Evolutionary conservation across 1,140 invertebrate genomes (phyloP), one percentile per base, ranked within the genome.

Genomic region (Ruditapes philippinarum): DNA sequence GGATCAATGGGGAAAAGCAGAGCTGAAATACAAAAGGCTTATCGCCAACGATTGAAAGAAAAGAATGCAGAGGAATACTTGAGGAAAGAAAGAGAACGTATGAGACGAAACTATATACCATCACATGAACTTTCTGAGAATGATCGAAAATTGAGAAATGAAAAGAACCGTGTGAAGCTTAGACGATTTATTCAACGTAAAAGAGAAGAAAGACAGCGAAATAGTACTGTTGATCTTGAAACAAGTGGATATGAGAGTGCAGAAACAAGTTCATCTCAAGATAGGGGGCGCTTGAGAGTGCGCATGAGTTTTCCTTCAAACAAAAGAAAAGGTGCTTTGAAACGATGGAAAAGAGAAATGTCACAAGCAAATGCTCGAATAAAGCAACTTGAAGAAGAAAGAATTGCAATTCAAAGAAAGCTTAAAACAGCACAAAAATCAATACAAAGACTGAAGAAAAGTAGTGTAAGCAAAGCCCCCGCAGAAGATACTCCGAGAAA

Each of bases 21-120:
- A 36, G 68, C 68, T 19, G 68, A 73, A 73, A 73, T 73, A 73
- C n/a, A n/a, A n/a, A n/a, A n/a, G n/a, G n/a, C n/a, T n/a, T n/a
- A n/a, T n/a, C n/a, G n/a, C n/a, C n/a, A n/a, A n/a, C n/a, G n/a
- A n/a, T n/a, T n/a, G n/a, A n/a, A n/a, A n/a, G n/a, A n/a, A n/a
- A n/a, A n/a, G n/a, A n/a, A n/a, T n/a, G n/a, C n/a, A n/a, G n/a
- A n/a, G n/a, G n/a, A n/a, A n/a, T n/a, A n/a, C n/a, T n/a, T n/a
- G n/a, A n/a, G n/a, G n/a, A n/a, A n/a, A n/a, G n/a, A n/a, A n/a
- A n/a, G n/a, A n/a, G n/a, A n/a, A n/a, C n/a, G n/a, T n/a, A n/a
- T n/a, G n/a, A n/a, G n/a, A n/a, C n/a, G n/a, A n/a, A n/a, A n/a
- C 28, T 73, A 73, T 36, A 38, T 73, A 25, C 68, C 68, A 36